Percentiles rank a stretch among this genome's conserved stretches.
Evolutionary conservation across 2,797 vertebrate genomes (phyloP).

Genomic region (Myiothlypis chrysogaster): DNA sequence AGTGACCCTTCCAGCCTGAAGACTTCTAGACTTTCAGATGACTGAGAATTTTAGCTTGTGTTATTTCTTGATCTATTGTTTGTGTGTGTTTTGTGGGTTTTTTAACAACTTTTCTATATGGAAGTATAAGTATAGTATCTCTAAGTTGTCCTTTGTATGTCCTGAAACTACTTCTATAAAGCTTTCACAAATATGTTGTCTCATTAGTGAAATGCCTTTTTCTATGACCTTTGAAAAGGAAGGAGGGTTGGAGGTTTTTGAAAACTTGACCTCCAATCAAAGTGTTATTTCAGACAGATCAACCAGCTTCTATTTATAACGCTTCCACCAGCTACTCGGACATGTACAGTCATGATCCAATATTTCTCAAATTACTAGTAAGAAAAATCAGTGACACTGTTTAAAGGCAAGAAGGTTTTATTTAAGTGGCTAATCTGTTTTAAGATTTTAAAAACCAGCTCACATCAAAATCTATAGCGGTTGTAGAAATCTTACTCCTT

Average conservation of each 20-base stretch:
- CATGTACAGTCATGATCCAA: not conserved
- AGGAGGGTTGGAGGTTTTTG: not conserved
- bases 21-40: not conserved
- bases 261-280: not conserved
- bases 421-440: conserved; percentile 65
- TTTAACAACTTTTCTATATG: not conserved
- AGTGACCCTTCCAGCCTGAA: not conserved
- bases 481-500: conserved; percentile 73
- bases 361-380: not conserved
- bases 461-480: conserved; percentile 76
- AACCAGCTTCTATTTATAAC: not conserved
- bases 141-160: not conserved
- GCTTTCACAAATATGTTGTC: not conserved
- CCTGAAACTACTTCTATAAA: not conserved
- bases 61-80: not conserved
- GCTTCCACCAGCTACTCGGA: not conserved
- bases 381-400: not conserved
- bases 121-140: not conserved
- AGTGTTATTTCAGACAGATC: not conserved
- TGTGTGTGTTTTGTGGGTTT: not conserved
- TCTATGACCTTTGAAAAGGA: not conserved
- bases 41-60: not conserved
- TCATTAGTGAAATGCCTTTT: not conserved
- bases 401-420: conserved; percentile 76
- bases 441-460: conserved; percentile 76